phyloP scores from a whole-genome alignment of 2,113 vertebrate species.

The Hystrix cristata region DNA sequence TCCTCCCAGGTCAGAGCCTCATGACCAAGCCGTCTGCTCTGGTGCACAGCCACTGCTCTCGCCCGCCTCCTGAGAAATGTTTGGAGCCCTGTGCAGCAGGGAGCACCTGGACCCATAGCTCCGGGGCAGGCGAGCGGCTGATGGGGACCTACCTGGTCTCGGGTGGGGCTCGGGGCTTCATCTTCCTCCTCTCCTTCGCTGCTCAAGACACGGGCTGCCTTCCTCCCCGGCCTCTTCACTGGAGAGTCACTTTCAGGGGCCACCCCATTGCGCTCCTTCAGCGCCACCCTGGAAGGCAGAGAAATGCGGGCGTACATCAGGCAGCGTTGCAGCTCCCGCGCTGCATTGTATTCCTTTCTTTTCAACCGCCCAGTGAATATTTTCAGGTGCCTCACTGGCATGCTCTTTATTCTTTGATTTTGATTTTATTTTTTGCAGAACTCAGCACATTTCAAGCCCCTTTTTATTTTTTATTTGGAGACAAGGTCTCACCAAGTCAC shows the following conservation, averaged over 20 bases:
- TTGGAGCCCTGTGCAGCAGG: not conserved
- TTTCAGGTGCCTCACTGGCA: not conserved
- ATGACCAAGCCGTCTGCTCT: fast-evolving
- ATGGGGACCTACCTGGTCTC: constrained; percentile 51
- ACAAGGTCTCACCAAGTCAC: not conserved
- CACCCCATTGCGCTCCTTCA: constrained; percentile 90
- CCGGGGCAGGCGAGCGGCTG: fast-evolving
- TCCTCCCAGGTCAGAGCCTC: too few species aligned
- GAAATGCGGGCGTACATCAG: fast-evolving
- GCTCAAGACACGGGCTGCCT: constrained; percentile 86
- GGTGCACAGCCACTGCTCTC: fast-evolving
- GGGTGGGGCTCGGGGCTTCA: not conserved
- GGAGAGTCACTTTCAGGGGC: constrained; percentile 84
- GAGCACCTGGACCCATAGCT: not conserved
- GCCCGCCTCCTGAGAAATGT: fast-evolving
- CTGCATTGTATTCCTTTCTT: not conserved
- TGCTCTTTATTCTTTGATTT: not conserved
- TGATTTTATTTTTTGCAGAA: too few species aligned
- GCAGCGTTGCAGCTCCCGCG: not conserved
- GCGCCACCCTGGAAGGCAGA: constrained; percentile 68
- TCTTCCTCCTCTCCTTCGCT: constrained; percentile 90
- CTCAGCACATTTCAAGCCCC: not conserved
- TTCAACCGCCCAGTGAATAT: not conserved
- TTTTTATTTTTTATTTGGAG: not conserved
- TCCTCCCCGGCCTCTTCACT: constrained; percentile 88